Evolutionary conservation across 1,140 invertebrate species (phyloP).

Genomic region (Lysiphlebus fabarum): DNA sequence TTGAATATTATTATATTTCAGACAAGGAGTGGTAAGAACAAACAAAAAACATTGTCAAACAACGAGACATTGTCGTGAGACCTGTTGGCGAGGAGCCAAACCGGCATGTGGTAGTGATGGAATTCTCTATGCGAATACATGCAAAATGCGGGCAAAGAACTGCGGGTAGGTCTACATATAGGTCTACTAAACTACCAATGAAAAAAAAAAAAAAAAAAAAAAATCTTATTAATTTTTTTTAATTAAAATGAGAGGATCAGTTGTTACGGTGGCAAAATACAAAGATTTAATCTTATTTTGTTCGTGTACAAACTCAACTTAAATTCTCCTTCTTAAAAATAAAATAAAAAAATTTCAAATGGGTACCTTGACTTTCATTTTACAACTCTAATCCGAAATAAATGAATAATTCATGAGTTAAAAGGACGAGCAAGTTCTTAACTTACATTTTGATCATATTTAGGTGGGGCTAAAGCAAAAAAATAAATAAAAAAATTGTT

Average conservation of each 20-base stretch:
- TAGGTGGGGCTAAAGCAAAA: background rate
- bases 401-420: slow-evolving; percentile 23
- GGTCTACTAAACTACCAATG: too few relatives aligned
- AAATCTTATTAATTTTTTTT: background rate
- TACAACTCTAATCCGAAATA: slow-evolving; percentile 15
- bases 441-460: slow-evolving; percentile 5
- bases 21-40: slow-evolving; percentile 78
- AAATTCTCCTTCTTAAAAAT: background rate
- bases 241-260: too few relatives aligned
- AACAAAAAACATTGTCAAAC: slow-evolving; percentile 87
- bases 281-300: too few relatives aligned
- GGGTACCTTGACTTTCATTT: background rate
- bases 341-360: background rate
- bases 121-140: slow-evolving; percentile 85
- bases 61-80: slow-evolving; percentile 85
- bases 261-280: too few relatives aligned
- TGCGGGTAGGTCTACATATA: slow-evolving; percentile 67
- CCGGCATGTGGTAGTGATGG: slow-evolving; percentile 91
- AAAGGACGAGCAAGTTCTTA: slow-evolving; percentile 4
- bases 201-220: too few relatives aligned
- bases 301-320: too few relatives aligned
- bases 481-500: background rate
- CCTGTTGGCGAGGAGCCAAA: slow-evolving; percentile 83
- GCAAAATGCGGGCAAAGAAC: slow-evolving; percentile 88
- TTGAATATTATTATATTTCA: slow-evolving; percentile 35